Percentiles rank a stretch among this genome's conserved stretches.
Evolutionary conservation across 2,888 invertebrate species (phyloP).

Genomic region (Drosophila ustulata): DNA sequence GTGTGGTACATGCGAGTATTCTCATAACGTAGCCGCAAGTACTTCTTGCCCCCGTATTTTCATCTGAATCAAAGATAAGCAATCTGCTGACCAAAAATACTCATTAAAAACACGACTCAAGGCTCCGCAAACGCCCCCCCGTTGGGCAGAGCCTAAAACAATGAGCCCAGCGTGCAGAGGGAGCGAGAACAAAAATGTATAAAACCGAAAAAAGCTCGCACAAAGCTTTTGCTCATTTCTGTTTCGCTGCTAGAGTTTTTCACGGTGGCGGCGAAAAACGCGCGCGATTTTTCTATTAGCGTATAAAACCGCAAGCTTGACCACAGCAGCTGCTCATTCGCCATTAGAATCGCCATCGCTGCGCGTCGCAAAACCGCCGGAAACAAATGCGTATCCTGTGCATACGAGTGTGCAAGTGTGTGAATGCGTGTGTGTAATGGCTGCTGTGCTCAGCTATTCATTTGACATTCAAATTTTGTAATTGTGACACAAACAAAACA

Average conservation of each 20-base stretch:
- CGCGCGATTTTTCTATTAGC: conserved; percentile 63
- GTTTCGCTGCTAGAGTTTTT: conserved; percentile 13
- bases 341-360: conserved; percentile 68
- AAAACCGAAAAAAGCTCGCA: conserved; percentile 44
- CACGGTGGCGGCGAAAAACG: conserved; percentile 37
- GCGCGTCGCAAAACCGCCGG: conserved; percentile 59
- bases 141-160: conserved; percentile 17
- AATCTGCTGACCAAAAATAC: conserved; percentile 62
- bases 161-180: conserved; percentile 17
- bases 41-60: conserved; percentile 62
- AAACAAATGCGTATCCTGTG: conserved; percentile 48
- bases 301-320: conserved; percentile 82
- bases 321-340: conserved; percentile 70
- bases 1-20: conserved; percentile 4
- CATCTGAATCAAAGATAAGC: conserved; percentile 65
- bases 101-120: conserved; percentile 68
- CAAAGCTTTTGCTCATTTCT: conserved; percentile 49
- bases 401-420: neutral
- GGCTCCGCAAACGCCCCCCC: conserved; percentile 48
- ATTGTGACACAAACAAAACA: conserved; percentile 6
- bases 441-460: conserved; percentile 38
- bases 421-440: conserved; percentile 35
- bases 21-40: conserved; percentile 8
- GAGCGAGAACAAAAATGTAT: conserved; percentile 5
- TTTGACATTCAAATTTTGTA: conserved; percentile 70